Evolutionary conservation across 2,797 vertebrate species (phyloP), one percentile per base, ranked within the genome.

Genomic region (Artibeus lituratus): DNA sequence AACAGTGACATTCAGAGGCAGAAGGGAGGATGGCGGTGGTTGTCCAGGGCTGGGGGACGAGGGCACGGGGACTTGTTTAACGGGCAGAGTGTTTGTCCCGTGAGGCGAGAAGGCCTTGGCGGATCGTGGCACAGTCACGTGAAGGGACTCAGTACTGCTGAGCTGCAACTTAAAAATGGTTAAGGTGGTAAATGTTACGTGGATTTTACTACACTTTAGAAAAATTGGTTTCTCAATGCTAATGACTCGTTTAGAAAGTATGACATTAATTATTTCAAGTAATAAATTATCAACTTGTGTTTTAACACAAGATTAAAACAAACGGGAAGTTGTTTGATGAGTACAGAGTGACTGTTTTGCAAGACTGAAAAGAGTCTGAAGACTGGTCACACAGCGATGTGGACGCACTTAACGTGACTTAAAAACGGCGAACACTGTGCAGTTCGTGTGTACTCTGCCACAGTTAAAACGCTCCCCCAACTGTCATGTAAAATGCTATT

Each of bases 281-380:
- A 77, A 49, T 55, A 47, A 26, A 88, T 87, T 44, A 76, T 39
- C 62, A 47, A 70, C 32, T 89, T 96, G 0, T 70, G 26, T 95
- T 91, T 97, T 94, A 87, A 95, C 96, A 99, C 2, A 73, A 26
- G 15, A 80, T 80, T 57, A 29, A 57, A 80, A 80, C 39, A 57
- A 39, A 57, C 57, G 53, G 53, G 37, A 59, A 42, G 16, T 32
- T 81, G 37, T 81, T 81, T 81, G 32, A 59, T 42, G 78, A 59
- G 19, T 55, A 57, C 22, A 76, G 32, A 47, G 81, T 39, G 86
- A 86, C 47, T 2, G 2, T 90, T 59, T 93, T 42, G 57, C 24
- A 86, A 81, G 49, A 90, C 55, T 49, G 72, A 78, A 69, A 47
- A 73, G 57, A 49, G 80, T 86, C 55, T 90, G 55, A 74, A 81